phyloP scores from a whole-genome alignment of 2,888 invertebrate genomes.

The Blastobasis lacticolella region DNA sequence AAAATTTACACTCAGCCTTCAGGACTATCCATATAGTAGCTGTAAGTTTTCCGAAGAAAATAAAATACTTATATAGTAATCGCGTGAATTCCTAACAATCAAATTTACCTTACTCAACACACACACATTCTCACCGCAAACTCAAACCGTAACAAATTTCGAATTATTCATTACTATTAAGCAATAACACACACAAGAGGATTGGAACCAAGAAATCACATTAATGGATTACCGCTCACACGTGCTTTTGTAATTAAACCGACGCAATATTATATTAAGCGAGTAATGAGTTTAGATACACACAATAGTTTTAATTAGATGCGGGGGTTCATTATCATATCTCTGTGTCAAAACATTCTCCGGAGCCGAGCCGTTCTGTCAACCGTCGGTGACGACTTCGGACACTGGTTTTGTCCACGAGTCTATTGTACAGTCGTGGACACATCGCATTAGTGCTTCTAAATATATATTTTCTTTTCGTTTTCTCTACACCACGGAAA shows the following conservation, averaged over 20 bases:
- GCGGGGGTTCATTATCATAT: constrained; percentile 49
- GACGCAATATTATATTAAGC: constrained; percentile 23
- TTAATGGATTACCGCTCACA: neutral
- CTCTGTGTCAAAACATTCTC: constrained; percentile 57
- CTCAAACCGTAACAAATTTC: too few species aligned
- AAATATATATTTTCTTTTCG: too few species aligned
- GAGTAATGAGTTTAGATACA: constrained; percentile 48
- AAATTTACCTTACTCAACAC: too few species aligned
- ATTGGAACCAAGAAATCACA: constrained; percentile 7
- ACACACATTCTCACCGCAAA: too few species aligned
- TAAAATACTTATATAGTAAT: too few species aligned
- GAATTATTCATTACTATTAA: too few species aligned
- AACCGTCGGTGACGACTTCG: constrained; percentile 47
- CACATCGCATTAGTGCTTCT: constrained; percentile 4
- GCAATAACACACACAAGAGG: too few species aligned
- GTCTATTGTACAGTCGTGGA: constrained; percentile 29
- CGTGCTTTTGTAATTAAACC: neutral
- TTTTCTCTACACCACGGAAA: too few species aligned
- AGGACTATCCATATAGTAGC: too few species aligned
- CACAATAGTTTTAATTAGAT: constrained; percentile 59
- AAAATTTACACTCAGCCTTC: too few species aligned
- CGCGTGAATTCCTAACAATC: too few species aligned
- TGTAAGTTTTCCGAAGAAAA: too few species aligned
- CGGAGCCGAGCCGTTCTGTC: constrained; percentile 43
- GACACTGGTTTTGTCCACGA: constrained; percentile 25